Percentiles rank a stretch among this genome's conserved stretches.
Evolutionary conservation across 2,888 invertebrate genomes (phyloP).

Genomic region (Acrocyrtus sp.): DNA sequence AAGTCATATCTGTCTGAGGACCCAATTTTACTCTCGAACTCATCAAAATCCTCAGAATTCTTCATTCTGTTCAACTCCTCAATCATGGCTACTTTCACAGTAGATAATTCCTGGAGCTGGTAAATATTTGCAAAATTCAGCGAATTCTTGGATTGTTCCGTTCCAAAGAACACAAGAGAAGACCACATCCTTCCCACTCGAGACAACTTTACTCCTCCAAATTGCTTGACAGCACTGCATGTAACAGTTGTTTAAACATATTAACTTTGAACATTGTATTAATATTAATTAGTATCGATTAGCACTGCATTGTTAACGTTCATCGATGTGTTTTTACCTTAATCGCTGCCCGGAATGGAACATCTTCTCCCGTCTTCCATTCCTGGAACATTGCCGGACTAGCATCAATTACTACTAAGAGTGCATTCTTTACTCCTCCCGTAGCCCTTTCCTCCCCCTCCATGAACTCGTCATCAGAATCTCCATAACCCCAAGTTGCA

Average conservation of each 20-base stretch:
- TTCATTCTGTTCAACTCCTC: constrained; percentile 52
- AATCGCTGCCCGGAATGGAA: constrained; percentile 54
- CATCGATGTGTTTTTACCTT: constrained; percentile 58
- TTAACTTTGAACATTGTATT: no score
- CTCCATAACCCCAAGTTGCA: constrained; percentile 26
- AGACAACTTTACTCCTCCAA: constrained; percentile 58
- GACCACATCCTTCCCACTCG: constrained; percentile 51
- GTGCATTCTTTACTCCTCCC: constrained; percentile 39
- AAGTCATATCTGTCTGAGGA: constrained; percentile 45
- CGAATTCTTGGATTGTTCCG: constrained; percentile 54
- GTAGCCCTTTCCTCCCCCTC: constrained; percentile 16
- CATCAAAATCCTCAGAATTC: constrained; percentile 45
- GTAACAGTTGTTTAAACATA: no score
- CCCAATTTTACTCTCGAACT: constrained; percentile 56
- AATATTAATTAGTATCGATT: no score
- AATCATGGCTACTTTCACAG: constrained; percentile 54
- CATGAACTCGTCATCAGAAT: constrained; percentile 55
- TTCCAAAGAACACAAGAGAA: constrained; percentile 56
- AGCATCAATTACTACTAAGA: constrained; percentile 54
- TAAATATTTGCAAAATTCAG: constrained; percentile 54
- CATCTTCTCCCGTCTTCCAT: constrained; percentile 48
- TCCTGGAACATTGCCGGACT: constrained; percentile 58
- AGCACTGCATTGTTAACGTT: no score
- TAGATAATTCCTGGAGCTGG: constrained; percentile 51
- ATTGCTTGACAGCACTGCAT: constrained; percentile 59